Evolutionary conservation across 2,113 vertebrate species (phyloP).

Genomic region (Garra rufa): DNA sequence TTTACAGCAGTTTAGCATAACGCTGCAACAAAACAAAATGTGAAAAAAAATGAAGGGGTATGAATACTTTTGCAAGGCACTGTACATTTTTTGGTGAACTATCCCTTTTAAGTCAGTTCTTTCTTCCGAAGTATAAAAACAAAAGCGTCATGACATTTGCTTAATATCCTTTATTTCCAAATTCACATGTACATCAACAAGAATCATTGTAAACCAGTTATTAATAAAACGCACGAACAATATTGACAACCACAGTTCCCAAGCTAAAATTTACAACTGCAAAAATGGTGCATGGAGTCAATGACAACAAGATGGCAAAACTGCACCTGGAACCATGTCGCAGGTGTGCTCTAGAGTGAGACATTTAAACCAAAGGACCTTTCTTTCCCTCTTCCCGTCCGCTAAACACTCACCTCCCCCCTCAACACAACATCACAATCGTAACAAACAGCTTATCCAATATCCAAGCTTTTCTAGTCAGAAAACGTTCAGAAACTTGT

Average conservation of each 20-base stretch:
- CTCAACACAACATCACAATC: conserved; percentile 23
- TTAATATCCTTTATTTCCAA: conserved; percentile 97
- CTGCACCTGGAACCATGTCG: conserved; percentile 52
- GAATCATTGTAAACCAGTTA: conserved; percentile 91
- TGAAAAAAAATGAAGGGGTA: too few species aligned
- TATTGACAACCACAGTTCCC: conserved; percentile 92
- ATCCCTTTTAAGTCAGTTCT: too few species aligned
- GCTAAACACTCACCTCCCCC: background rate
- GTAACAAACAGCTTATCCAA: background rate
- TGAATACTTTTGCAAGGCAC: too few species aligned
- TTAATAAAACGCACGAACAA: conserved; percentile 93
- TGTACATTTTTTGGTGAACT: too few species aligned
- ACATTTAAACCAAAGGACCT: conserved; percentile 51
- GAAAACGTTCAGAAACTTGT: conserved; percentile 48
- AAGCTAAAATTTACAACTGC: conserved; percentile 87
- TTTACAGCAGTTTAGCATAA: too few species aligned
- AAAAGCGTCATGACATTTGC: conserved; percentile 29
- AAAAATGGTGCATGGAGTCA: conserved; percentile 69
- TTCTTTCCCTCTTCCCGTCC: conserved; percentile 56
- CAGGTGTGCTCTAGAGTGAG: conserved; percentile 46
- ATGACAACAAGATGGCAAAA: conserved; percentile 71
- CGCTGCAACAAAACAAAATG: too few species aligned
- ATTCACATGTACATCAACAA: conserved; percentile 96
- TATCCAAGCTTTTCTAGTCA: background rate
- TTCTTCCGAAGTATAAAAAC: background rate